Evolutionary conservation across 1,140 invertebrate species (phyloP).

Genomic region (Papilio machaon): DNA sequence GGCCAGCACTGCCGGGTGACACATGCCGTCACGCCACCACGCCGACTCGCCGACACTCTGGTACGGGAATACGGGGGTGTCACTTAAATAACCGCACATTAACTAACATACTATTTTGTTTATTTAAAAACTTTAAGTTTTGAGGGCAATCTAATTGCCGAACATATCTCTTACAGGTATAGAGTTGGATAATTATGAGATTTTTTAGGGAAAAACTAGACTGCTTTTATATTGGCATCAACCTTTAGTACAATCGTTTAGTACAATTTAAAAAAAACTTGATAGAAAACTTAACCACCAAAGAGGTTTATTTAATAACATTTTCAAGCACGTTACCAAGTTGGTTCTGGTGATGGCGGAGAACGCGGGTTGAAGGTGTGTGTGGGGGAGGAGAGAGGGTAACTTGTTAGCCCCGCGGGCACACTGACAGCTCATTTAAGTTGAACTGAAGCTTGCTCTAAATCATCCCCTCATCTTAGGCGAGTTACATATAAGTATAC

Average conservation of each 20-base stretch:
- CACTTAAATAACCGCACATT: neutral
- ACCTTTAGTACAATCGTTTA: neutral
- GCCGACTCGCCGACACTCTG: neutral
- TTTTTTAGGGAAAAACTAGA: neutral
- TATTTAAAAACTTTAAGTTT: neutral
- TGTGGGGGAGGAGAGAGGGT: neutral
- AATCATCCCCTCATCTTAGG: neutral
- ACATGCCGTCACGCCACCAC: neutral
- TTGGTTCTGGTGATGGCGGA: neutral
- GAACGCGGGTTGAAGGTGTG: too few species aligned
- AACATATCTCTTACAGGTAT: neutral
- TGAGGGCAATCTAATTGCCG: neutral
- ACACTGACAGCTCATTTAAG: constrained; percentile 2
- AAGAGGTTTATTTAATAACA: neutral
- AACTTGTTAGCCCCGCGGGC: neutral
- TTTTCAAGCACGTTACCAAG: neutral
- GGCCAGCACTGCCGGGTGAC: neutral
- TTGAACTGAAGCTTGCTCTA: constrained; percentile 2
- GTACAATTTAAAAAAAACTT: neutral
- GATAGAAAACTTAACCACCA: neutral
- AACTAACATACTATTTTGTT: neutral
- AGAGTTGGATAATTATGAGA: neutral
- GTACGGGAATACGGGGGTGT: neutral
- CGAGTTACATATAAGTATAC: neutral
- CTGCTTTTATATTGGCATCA: neutral